These are phyloP conservation scores for Athetis lepigone DNA, from an alignment of 2,888 invertebrate genomes.

Conservation along the genomic window DNA sequence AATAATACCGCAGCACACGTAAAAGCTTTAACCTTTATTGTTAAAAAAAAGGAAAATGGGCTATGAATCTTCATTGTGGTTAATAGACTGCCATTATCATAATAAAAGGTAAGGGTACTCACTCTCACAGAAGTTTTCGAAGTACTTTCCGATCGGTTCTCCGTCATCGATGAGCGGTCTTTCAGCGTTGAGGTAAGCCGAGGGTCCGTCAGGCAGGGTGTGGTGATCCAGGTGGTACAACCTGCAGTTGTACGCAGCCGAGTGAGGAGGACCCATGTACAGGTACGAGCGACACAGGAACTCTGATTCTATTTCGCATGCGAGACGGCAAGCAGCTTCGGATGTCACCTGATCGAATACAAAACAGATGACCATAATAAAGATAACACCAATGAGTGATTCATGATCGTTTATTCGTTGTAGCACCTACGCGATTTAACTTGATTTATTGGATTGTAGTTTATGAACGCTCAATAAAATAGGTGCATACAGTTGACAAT, in stretches of 20 bases:
- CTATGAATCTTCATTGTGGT: background rate
- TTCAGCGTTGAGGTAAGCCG: conserved; percentile 97
- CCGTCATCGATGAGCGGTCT: conserved; percentile 97
- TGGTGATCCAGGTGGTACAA: conserved; percentile 98
- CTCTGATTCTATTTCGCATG: conserved; percentile 98
- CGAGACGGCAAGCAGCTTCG: conserved; percentile 96
- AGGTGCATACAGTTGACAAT: background rate
- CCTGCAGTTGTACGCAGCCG: conserved; percentile 96
- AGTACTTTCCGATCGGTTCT: conserved; percentile 96
- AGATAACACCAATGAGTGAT: conserved; percentile 50
- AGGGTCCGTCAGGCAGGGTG: conserved; percentile 97
- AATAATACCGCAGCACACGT: conserved; percentile 8
- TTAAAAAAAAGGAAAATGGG: background rate
- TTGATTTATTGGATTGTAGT: conserved; percentile 39
- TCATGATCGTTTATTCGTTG: conserved; percentile 43
- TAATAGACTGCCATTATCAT: too few relatives aligned
- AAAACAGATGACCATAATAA: conserved; percentile 58
- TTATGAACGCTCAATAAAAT: conserved; percentile 9
- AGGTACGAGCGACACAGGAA: conserved; percentile 97
- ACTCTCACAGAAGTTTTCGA: conserved; percentile 97
- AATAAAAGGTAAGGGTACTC: conserved; percentile 79
- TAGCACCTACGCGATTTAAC: conserved; percentile 24
- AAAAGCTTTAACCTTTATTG: background rate
- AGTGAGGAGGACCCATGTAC: conserved; percentile 94
- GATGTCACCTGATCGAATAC: conserved; percentile 92